Base-by-base conservation (phyloP, 2,888 invertebrate genomes). In the Archips crataeganus region DNA sequence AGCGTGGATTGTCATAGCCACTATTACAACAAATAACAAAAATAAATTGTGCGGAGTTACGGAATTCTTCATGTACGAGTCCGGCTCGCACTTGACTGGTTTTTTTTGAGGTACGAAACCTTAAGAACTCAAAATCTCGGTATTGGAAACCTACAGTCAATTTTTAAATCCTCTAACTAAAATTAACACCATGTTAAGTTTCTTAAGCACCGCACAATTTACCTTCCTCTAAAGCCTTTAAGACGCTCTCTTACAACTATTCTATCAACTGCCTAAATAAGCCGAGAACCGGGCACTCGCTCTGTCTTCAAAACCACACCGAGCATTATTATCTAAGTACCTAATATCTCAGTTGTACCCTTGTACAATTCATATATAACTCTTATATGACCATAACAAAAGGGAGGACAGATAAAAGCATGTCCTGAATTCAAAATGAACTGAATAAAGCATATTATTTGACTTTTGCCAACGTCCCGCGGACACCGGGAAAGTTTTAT, bases 391-490 rank as follows among this genome's bases (percentile, higher is more conserved):
- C 80, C 79, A 79, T 80, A 79, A 81, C 79, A 79, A 76, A 76
- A 75, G 75, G 75, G 77, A 75, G 79, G 80, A 79, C 78, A 77
- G 77, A 77, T 75, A 78, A 78, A 63, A 78, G 82, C 88, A 86
- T 84, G 88, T 80, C 79, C 82, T 80, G 90, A 90, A 91, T 91
- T 80, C 79, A 81, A 83, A 88, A 90, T 88, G 88, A 87, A 84
- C 81, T 82, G 83, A 82, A 84, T 82, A 84, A 83, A 82, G 79
- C 79, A 80, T 83, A 79, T 84, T 85, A 86, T 88, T 84, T 85
- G 84, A 85, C 81, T 82, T 83, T 79, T 75, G 72, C 76, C 77
- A 77, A 78, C 81, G 83, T 82, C 77, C 80, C 39, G 59, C 32
- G 73, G 68, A 79, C 79, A 78, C 79, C 78, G 81, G 81, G 79